phyloP scores from a whole-genome alignment of 1,140 invertebrate species.

The Lucilia cuprina region DNA sequence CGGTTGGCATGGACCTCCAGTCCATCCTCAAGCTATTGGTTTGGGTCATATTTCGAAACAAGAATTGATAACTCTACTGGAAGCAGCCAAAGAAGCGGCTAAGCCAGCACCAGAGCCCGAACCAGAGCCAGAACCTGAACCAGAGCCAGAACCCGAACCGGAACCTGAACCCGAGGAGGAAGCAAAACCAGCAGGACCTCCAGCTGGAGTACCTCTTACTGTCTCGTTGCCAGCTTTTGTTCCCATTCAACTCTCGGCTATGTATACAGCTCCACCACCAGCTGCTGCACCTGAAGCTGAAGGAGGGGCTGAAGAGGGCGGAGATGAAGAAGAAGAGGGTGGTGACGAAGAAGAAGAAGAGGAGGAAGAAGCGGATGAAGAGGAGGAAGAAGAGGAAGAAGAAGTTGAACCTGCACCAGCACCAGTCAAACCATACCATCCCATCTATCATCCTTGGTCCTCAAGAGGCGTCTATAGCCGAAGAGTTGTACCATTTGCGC shows the following conservation, averaged over 20 bases:
- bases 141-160: slow-evolving; percentile 50
- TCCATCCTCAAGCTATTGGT: slow-evolving; percentile 40
- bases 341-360: neutral
- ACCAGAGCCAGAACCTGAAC: slow-evolving; percentile 52
- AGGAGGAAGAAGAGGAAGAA: neutral
- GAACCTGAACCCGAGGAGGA: slow-evolving; percentile 38
- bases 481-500: neutral
- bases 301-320: neutral
- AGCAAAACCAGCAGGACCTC: slow-evolving; percentile 44
- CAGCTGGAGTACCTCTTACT: slow-evolving; percentile 53
- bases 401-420: slow-evolving; percentile 8
- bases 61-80: slow-evolving; percentile 49
- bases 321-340: neutral
- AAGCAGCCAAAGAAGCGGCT: slow-evolving; percentile 54
- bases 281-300: slow-evolving; percentile 29
- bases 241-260: slow-evolving; percentile 57
- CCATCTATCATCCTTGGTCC: slow-evolving; percentile 2
- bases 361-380: slow-evolving; percentile 39
- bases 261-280: slow-evolving; percentile 53
- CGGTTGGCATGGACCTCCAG: slow-evolving; percentile 39
- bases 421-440: slow-evolving; percentile 38
- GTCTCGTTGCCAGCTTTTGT: slow-evolving; percentile 58
- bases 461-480: neutral
- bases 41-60: slow-evolving; percentile 52
- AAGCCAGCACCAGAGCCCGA: slow-evolving; percentile 50